These are phyloP conservation scores for Bubo bubo DNA, from an alignment of 2,113 vertebrate genomes.

Conservation along the genomic window DNA sequence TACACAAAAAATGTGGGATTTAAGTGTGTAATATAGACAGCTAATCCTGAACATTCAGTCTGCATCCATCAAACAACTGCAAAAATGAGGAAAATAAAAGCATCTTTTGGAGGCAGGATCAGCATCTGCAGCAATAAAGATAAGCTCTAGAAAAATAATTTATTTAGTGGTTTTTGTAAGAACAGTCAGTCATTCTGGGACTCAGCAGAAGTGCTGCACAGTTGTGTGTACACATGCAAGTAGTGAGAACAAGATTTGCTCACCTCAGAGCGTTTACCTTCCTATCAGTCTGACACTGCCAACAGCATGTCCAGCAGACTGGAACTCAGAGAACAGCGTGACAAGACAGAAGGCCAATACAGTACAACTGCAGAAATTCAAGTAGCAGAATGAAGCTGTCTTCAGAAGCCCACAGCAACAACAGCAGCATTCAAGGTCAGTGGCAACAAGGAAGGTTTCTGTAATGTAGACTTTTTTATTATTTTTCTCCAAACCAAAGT, in stretches of 20 bases:
- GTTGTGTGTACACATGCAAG: background rate
- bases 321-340: background rate
- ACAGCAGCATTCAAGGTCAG: conserved; percentile 8
- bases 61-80: background rate
- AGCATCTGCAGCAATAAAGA: background rate
- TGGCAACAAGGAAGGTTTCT: conserved; percentile 24
- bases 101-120: background rate
- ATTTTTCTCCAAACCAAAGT: background rate
- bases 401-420: conserved; percentile 33
- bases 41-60: conserved; percentile 11
- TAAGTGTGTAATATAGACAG: background rate
- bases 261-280: background rate
- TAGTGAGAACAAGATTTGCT: background rate
- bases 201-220: background rate
- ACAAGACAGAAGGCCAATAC: conserved; percentile 25
- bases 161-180: conserved; percentile 47
- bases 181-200: conserved; percentile 13
- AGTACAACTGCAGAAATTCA: conserved; percentile 51
- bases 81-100: background rate
- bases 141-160: background rate
- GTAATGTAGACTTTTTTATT: background rate
- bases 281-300: background rate
- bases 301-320: background rate
- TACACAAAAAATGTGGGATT: background rate
- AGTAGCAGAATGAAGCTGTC: conserved; percentile 29